Percentiles rank a stretch among this genome's conserved stretches.
These are phyloP conservation scores for Dolichomitus sp. DNA, from an alignment of 2,888 invertebrate species.

Conservation along the genomic window DNA sequence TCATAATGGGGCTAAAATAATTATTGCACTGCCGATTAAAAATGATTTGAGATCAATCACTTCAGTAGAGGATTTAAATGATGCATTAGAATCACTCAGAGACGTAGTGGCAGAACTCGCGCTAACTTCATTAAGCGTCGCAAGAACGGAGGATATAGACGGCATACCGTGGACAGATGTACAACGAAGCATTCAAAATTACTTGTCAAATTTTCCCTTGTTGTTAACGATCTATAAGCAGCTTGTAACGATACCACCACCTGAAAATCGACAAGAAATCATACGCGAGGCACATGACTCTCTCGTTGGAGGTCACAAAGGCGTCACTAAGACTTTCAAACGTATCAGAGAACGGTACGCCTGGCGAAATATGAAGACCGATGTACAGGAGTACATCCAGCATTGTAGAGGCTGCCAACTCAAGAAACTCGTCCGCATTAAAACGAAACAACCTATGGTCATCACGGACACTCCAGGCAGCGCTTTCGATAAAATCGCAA, in stretches of 20 bases:
- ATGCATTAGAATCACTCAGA: slow-evolving; percentile 6
- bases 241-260: slow-evolving; percentile 13
- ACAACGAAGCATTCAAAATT: too few relatives aligned
- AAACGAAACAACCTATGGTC: slow-evolving; percentile 29
- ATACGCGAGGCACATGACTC: slow-evolving; percentile 59
- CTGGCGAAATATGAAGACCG: slow-evolving; percentile 65
- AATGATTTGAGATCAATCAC: slow-evolving; percentile 3
- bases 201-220: slow-evolving; percentile 36
- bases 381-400: slow-evolving; percentile 51
- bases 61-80: not conserved
- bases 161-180: too few relatives aligned
- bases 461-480: slow-evolving; percentile 54
- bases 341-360: slow-evolving; percentile 54
- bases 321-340: slow-evolving; percentile 60
- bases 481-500: slow-evolving; percentile 56
- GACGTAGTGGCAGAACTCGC: slow-evolving; percentile 13
- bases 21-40: slow-evolving; percentile 28
- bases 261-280: slow-evolving; percentile 16
- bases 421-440: slow-evolving; percentile 53
- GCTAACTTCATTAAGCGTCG: slow-evolving; percentile 20
- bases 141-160: slow-evolving; percentile 15
- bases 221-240: slow-evolving; percentile 44
- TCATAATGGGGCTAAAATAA: not conserved
- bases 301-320: too few relatives aligned
- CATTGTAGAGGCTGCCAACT: slow-evolving; percentile 48